Base-by-base conservation (phyloP, 1,140 invertebrate genomes). In the Neodiprion pinetum region DNA sequence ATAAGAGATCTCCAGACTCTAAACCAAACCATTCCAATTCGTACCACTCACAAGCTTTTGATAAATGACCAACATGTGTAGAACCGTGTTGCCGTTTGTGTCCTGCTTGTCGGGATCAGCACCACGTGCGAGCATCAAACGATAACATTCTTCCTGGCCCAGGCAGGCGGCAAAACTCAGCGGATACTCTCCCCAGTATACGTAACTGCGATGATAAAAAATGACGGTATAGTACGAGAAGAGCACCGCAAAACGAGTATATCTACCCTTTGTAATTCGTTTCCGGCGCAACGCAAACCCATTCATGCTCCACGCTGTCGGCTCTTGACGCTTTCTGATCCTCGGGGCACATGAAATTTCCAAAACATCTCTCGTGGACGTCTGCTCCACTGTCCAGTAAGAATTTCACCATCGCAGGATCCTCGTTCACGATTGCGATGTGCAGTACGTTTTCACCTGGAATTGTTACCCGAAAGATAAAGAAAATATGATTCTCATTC, bases 141-240 rank as follows among this genome's bases (percentile, higher is more conserved):
- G 91, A 80, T 98, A 99, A 85, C 97, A 98, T 86, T 99, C 98
- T 85, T 99, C 97, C 89, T 99, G 98, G 1, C 96, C 96, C 1
- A 99, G 90, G 86, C 98, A 99, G 0, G 98, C 98, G 3, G 98
- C 97, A 89, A 99, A 99, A 71, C 93, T 94, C 12, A 99, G 87
- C 0, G 98, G 97, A 90, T 99, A 99, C 88, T 99, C 98, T 49
- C 98, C 98, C 96, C 97, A 99, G 87, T 99, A 99, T 0, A 98
- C 97, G 87, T 98, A 97, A 9, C 96, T 96, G 81, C 9, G n/a
- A 61, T 5, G 79, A 75, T 73, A 70, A 72, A 69, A 74, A 75
- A 40, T 66, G 28, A 14, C 8, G 0, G 14, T 14, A 5, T 40
- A 40, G 5, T 40, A 40, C 28, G 28, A 40, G 28, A 40, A 40